These are phyloP conservation scores for Candoia aspera DNA, from an alignment of 2,113 vertebrate species.

Conservation along the genomic window DNA sequence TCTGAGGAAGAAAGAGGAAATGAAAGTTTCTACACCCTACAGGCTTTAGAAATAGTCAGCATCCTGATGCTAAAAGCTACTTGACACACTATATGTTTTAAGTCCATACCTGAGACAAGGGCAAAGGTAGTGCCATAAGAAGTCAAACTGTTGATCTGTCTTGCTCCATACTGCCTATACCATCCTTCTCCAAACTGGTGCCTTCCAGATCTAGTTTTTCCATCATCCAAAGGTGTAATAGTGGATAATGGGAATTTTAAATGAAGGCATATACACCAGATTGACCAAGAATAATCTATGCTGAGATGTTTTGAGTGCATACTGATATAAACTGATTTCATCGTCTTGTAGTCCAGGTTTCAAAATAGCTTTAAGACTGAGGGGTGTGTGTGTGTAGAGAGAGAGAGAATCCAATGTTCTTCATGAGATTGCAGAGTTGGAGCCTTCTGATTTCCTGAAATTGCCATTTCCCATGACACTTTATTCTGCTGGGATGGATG, in stretches of 20 bases:
- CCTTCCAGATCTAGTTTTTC: not conserved
- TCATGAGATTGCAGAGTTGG: not conserved
- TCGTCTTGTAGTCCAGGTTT: not conserved
- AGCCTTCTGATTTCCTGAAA: not conserved
- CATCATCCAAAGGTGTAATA: not conserved
- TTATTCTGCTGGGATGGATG: not conserved
- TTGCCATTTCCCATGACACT: not conserved
- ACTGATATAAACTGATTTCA: not conserved
- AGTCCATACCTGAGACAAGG: not conserved
- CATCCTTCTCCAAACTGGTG: not conserved
- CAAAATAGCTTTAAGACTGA: not conserved
- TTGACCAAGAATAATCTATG: no score
- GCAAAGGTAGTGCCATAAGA: not conserved
- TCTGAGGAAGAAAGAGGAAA: constrained; percentile 4
- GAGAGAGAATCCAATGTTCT: not conserved
- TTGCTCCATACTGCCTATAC: not conserved
- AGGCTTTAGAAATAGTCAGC: constrained; percentile 10
- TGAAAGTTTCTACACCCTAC: constrained; percentile 31
- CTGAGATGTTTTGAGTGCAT: not conserved
- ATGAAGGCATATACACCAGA: no score
- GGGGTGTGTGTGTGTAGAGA: not conserved
- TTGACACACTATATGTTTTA: not conserved
- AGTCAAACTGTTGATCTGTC: not conserved
- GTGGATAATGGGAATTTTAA: not conserved
- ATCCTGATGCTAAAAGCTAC: constrained; percentile 26